A percentile compares a stretch with the other conserved stretches of the same genome.
Conservation (phyloP, 1,140 invertebrate species). For the Caenorhabditis remanei region DNA sequence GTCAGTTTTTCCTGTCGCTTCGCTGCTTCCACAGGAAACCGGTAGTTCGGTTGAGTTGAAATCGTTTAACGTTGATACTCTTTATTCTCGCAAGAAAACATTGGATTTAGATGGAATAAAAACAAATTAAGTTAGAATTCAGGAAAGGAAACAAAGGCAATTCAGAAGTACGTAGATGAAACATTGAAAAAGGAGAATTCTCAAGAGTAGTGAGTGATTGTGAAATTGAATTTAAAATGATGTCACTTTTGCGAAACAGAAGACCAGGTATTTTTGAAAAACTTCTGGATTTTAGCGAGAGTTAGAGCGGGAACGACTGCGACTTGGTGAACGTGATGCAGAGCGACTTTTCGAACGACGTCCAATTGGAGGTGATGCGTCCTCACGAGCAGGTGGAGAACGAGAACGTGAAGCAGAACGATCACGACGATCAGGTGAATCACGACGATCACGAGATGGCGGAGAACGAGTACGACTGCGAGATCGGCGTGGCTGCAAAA, state of each 20-base stretch:
- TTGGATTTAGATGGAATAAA: neutral
- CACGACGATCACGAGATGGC: constrained; percentile 43
- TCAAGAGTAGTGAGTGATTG: neutral
- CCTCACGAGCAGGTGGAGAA: constrained; percentile 79
- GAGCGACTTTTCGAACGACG: constrained; percentile 81
- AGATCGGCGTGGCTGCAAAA: constrained; percentile 45
- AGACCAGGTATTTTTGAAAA: neutral
- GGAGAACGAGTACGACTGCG: constrained; percentile 46
- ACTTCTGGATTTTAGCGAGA: constrained; percentile 80
- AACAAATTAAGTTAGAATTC: neutral
- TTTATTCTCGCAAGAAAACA: neutral
- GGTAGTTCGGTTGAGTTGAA: neutral
- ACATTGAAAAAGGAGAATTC: neutral
- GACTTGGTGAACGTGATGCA: constrained; percentile 91
- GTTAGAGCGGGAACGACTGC: constrained; percentile 94
- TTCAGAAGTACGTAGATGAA: neutral
- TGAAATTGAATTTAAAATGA: neutral
- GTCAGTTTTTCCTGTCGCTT: too few relatives aligned
- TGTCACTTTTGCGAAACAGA: neutral
- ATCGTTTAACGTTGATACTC: neutral
- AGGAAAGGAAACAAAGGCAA: neutral
- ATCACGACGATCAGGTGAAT: constrained; percentile 82
- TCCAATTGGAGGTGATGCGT: constrained; percentile 91
- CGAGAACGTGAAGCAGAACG: constrained; percentile 83
- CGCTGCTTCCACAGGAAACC: neutral